Base-by-base conservation (phyloP, 1,140 invertebrate genomes). In the Ips nitidus region DNA sequence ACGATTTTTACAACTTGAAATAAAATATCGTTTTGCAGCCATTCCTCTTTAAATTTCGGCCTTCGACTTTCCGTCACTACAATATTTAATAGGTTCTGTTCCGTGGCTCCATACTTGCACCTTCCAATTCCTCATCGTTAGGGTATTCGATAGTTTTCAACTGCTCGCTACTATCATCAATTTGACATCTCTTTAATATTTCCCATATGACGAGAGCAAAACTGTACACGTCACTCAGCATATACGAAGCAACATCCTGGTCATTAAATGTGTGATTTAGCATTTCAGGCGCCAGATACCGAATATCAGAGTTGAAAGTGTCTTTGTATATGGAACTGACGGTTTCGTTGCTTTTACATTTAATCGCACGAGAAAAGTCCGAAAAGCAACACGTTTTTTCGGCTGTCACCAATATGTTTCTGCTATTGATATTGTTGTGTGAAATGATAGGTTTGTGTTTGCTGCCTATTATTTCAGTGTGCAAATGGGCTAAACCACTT, bases 191-290 rank as follows among this genome's bases (percentile, higher is more conserved):
- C 71, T 89, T 83, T 58, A 88, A 87, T 78, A 96, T 90, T 84
- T 98, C 95, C 95, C 95, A 98, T 37, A 98, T 80, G 4, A 98
- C 93, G 37, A 98, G 83, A 42, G 93, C 92, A 72, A 97, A 89
- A 0, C 95, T 94, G 83, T 98, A 98, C 85, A 98, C 94, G 80
- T 98, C 96, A 6, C 94, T 93, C 83, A 91, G 91, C 83, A 95
- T 97, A 81, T 96, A 97, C 8, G 93, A 91, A 74, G 97, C 94
- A 79, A 98, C 97, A 74, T 90, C 88, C 41, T 85, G 82, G 2
- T 86, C 86, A 81, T 96, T 94, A 41, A 98, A 81, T 1, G 85
- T 87, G 75, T 93, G 89, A 75, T 89, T 89, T 1, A 97, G 81
- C 6, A 97, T 88, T 82, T 97, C 95, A 0, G 94, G 94, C 6